Base-by-base conservation (phyloP, 2,113 vertebrate genomes). In the Chloroceryle aenea region DNA sequence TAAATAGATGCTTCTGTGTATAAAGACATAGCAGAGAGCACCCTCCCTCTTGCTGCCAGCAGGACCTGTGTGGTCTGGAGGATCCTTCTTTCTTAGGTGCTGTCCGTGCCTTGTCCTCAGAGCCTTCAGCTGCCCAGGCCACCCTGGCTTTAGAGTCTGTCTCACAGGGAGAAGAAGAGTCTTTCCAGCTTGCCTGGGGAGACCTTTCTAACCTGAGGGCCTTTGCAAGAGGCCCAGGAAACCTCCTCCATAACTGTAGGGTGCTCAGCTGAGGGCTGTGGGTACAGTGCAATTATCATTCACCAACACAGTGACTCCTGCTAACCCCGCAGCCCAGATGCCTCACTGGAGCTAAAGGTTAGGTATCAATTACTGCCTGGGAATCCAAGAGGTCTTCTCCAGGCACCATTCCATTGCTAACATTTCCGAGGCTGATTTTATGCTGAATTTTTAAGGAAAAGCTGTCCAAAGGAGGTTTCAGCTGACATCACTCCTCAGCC, bases 361-460 rank as follows among this genome's bases (percentile, higher is more conserved):
- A 96, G 93, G 62, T 94, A 91, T 93, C 92, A 95, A 89, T 94
- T 95, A 92, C n/a, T 74, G 64, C 50, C 47, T 0, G 7, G 93
- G 86, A 92, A 95, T 93, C 84, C 64, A 81, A 88, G 67, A 56
- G 69, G 82, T 79, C 87, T 93, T 94, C 95, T 96, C 55, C 94
- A 96, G 95, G 95, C 86, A 94, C 34, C 85, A 58, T 90, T 56
- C 34, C 86, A 63, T 89, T 61, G 30, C 90, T 90, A 92, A 89
- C 64, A n/a, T 48, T 92, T 95, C 81, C 34, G 62, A 75, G 43
- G 58, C 48, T 53, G 53, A 10, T 22, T 90, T 26, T 58, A 63
- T 48, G 73, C 45, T 47, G 62, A 94, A 38, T 50, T 97, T 93
- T 95, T 26, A 55, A 93, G 45, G 53, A 94, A 84, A 96, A 94